Percentiles rank a stretch among this genome's conserved stretches.
Conservation (phyloP, 2,113 vertebrate species). For the Corynorhinus townsendii region DNA sequence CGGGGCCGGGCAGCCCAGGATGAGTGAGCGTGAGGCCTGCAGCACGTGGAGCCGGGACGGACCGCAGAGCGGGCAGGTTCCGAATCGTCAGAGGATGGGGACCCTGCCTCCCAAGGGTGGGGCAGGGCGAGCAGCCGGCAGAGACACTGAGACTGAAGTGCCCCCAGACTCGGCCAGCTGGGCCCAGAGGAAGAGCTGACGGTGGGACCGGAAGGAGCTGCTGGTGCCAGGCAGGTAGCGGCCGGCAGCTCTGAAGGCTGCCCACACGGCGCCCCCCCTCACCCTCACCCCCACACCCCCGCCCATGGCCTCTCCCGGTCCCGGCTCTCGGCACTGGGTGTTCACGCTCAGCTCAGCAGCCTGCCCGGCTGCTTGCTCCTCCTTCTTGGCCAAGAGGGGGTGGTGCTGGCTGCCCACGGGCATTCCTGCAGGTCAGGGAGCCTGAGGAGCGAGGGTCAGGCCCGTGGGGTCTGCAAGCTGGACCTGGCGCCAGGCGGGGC, state of each 20-base stretch:
- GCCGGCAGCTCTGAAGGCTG: too few species aligned
- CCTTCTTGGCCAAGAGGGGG: too few species aligned
- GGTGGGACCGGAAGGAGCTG: background rate
- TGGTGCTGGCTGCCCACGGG: too few species aligned
- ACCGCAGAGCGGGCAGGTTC: background rate
- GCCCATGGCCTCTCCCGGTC: background rate
- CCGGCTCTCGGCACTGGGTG: too few species aligned
- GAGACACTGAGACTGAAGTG: background rate
- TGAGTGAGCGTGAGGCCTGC: background rate
- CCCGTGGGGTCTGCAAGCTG: too few species aligned
- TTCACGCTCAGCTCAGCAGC: too few species aligned
- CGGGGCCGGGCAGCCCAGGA: background rate
- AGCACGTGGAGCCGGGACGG: background rate
- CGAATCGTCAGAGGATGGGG: fast-evolving
- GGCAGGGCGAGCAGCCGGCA: too few species aligned
- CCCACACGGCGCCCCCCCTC: background rate
- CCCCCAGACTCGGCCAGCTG: background rate
- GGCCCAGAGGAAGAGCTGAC: background rate
- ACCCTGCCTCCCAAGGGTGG: fast-evolving
- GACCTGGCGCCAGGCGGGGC: too few species aligned
- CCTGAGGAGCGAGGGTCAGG: too few species aligned
- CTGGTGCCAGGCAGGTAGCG: fast-evolving
- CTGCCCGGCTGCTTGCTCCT: too few species aligned
- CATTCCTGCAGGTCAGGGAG: too few species aligned
- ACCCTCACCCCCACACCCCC: too few species aligned